Evolutionary conservation across 2,113 vertebrate species (phyloP).

Genomic region (Coryphaenoides rupestris): DNA sequence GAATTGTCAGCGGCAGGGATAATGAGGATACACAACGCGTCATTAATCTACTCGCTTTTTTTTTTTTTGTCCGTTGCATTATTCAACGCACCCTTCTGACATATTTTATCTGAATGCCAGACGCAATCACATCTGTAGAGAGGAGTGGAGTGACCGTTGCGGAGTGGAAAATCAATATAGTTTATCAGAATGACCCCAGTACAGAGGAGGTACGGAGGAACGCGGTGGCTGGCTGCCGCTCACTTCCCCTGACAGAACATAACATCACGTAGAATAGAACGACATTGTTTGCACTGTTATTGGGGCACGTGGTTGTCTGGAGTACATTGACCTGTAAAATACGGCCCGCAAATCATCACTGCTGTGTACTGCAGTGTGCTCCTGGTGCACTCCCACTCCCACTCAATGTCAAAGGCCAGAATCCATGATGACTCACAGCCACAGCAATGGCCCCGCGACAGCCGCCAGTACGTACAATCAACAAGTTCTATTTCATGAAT

Average conservation of each 20-base stretch:
- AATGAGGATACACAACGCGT: not conserved
- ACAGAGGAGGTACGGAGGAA: too few species aligned
- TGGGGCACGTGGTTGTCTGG: too few species aligned
- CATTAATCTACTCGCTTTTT: not conserved
- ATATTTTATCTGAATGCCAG: not conserved
- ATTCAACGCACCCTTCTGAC: not conserved
- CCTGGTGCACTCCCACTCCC: not conserved
- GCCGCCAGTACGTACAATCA: too few species aligned
- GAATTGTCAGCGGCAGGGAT: not conserved
- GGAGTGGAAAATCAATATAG: constrained; percentile 63
- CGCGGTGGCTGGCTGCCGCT: constrained; percentile 20
- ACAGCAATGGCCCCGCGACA: not conserved
- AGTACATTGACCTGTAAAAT: not conserved
- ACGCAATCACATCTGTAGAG: not conserved
- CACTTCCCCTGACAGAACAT: constrained; percentile 1
- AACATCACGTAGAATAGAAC: constrained; percentile 16
- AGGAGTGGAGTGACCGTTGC: constrained; percentile 1
- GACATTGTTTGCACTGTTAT: constrained; percentile 26
- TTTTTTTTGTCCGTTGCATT: not conserved
- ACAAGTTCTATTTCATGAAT: too few species aligned
- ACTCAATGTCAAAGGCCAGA: not conserved
- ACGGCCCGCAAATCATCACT: not conserved
- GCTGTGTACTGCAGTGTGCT: too few species aligned
- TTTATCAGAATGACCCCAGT: constrained; percentile 39
- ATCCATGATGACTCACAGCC: not conserved